Evolutionary conservation across 1,140 invertebrate genomes (phyloP), one percentile per base, ranked within the genome.

Genomic region (Papilio glaucus): DNA sequence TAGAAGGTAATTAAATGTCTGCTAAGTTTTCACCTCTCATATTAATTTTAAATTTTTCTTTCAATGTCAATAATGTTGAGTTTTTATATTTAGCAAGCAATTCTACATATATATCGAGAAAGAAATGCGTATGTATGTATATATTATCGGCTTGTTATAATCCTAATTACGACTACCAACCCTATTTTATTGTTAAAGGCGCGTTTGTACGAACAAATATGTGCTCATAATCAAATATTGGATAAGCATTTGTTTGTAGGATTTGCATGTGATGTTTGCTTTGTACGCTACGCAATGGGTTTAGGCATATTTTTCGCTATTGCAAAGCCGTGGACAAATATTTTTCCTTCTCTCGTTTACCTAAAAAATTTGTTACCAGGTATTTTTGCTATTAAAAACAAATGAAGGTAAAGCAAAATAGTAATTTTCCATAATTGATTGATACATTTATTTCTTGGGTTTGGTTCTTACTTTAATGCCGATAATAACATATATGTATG

Each of bases 211-310:
- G 33, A 10, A 53, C 15, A 39, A 38, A 65, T 18, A 61, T 37
- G 26, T 33, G 62, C n/a, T 65, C 15, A 39, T 41, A 39, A 65
- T 41, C 79, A 81, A 81, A 81, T 80, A 81, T 86, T 80, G 78
- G 78, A 77, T 13, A 37, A 76, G 77, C 74, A 75, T 82, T 81
- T 77, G 72, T 79, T 70, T 62, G 70, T 24, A 37, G 75, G 63
- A 77, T 77, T 84, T 82, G 79, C 62, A 71, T 61, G 41, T 62
- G 70, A 72, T 80, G 83, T 83, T 82, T 75, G 76, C 76, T 74
- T 76, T 67, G 69, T 77, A 63, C 70, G 71, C 49, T 26, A 53
- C 18, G 49, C 49, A 24, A 57, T 57, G 72, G 73, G 71, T 75
- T 72, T 45, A 72, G 63, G n/a, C 37, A 38, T 21, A 39, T 65